Percentiles rank a stretch among this genome's conserved stretches.
Evolutionary conservation across 2,888 invertebrate genomes (phyloP).

Genomic region (Pocota personata): DNA sequence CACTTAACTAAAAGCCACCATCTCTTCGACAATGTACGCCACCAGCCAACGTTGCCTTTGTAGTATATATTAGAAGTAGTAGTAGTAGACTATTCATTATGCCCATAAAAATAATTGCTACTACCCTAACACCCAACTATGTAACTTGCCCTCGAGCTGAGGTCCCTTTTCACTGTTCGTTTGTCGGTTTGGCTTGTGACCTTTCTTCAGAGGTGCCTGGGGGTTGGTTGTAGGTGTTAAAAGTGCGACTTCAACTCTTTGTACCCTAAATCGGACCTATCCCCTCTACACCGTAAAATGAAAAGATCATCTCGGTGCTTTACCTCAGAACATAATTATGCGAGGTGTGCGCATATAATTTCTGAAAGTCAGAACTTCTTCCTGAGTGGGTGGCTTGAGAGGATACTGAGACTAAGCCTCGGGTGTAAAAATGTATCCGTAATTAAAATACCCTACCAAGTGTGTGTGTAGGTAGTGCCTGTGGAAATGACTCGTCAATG

Average conservation of each 20-base stretch:
- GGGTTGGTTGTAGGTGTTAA: neutral
- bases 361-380: neutral
- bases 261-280: neutral
- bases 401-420: neutral
- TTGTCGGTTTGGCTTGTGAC: slow-evolving; percentile 20
- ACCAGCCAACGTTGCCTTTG: neutral
- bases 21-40: neutral
- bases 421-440: neutral
- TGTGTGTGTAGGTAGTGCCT: neutral
- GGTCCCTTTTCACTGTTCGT: neutral
- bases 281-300: neutral
- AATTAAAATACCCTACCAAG: slow-evolving; percentile 34
- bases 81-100: slow-evolving; percentile 53
- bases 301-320: neutral
- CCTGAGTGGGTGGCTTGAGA: neutral
- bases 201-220: slow-evolving; percentile 8
- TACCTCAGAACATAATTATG: slow-evolving; percentile 26
- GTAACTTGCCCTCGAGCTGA: neutral
- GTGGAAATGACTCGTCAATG: slow-evolving; percentile 29
- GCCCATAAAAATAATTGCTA: slow-evolving; percentile 45
- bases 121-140: neutral
- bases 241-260: neutral
- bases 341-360: neutral
- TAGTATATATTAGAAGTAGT: neutral
- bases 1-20: slow-evolving; percentile 63